Base-by-base conservation (phyloP, 2,888 invertebrate species). In the Bellardia pandia region DNA sequence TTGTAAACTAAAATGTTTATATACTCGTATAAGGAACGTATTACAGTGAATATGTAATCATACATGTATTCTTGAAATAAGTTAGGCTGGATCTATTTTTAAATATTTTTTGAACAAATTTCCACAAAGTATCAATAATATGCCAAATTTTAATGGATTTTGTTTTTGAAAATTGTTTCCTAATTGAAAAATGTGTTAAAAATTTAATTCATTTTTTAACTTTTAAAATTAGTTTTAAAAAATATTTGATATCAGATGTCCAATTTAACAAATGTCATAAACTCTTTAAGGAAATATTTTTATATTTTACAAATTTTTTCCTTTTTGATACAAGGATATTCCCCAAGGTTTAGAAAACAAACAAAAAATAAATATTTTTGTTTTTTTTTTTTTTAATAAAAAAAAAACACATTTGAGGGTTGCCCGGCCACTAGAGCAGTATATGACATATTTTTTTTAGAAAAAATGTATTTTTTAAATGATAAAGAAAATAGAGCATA, bases 351-450 rank as follows among this genome's bases (percentile, higher is more conserved):
- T 74, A 30, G 1, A 45, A 79, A 69, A 42, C 14, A 51, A 37
- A 53, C 14, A 60, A 30, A 75, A 60, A 78, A 51, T 58, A 75
- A 56, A 62, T 37, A 62, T 40, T 1, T 9, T 16, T 62, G 5
- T 75, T 37, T 33, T 16, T 58, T 4, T 40, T 45, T 56, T 42
- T 64, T 72, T 6, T 14, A 48, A 62, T n/a, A n/a, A 37, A 58
- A 58, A 58, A 48, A 72, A 81, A 81, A 77, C 51, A 87, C 69
- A 64, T 81, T 79, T 82, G 74, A 30, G 75, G 68, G 48, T 75
- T 75, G 66, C 48, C 53, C 56, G 66, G 72, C 81, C 74, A 69
- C 62, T 69, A 68, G 14, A 58, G 51, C 48, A 13, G 30, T 45
- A 45, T 78, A 66, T 71, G 69, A 81, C 79, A 86, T 75, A 75